phyloP scores from a whole-genome alignment of 2,113 vertebrate genomes.

The Agapornis roseicollis region DNA sequence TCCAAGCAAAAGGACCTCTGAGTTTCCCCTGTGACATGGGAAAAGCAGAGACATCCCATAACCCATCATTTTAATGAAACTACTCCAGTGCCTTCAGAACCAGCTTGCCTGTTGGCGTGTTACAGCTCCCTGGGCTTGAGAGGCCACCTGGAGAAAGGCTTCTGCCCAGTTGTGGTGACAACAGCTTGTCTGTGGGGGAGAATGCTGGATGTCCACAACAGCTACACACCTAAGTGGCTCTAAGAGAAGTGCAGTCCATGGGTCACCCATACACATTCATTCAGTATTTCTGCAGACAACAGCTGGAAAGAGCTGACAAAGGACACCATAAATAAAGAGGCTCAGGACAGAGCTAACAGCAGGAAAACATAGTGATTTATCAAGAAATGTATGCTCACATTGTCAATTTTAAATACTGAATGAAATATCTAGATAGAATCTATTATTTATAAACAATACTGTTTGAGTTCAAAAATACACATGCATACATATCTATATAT shows the following conservation, averaged over 20 bases:
- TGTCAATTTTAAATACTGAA: not conserved
- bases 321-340: not conserved
- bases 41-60: not conserved
- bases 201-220: not conserved
- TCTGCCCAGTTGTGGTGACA: not conserved
- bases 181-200: no score
- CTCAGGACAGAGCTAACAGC: not conserved
- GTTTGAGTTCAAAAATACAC: not conserved
- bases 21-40: not conserved
- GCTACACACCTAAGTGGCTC: not conserved
- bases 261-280: accelerated
- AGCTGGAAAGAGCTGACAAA: not conserved
- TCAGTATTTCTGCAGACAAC: not conserved
- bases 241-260: not conserved
- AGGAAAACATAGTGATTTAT: not conserved
- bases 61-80: not conserved
- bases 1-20: not conserved
- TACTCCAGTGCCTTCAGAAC: not conserved
- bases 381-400: not conserved
- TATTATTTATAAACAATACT: not conserved
- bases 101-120: not conserved
- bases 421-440: not conserved
- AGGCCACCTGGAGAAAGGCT: not conserved
- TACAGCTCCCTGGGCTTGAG: not conserved
- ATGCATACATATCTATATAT: not conserved